Evolutionary conservation across 2,113 vertebrate species (phyloP), one percentile per base, ranked within the genome.

Genomic region (Syngnathus typhle): DNA sequence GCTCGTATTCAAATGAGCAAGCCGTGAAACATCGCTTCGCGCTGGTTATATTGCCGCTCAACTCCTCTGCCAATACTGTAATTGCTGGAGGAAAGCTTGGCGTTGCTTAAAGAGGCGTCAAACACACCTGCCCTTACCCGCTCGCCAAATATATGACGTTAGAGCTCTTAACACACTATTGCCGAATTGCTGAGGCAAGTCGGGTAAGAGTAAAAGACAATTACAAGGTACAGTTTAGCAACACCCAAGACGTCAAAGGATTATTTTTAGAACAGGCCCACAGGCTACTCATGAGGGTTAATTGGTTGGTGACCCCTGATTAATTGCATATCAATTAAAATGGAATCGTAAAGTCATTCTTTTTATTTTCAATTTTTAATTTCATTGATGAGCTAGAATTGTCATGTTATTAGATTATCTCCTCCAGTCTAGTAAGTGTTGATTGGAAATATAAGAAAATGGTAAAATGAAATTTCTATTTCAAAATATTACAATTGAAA

Each of bases 1-100:
- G 44, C 71, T 80, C 74, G 11, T 82, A 82, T 87, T 88, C 71
- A 84, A 82, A 87, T 83, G 78, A 84, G 81, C 74, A 82, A 85
- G 62, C 62, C 67, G 74, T 67, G 60, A 74, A 69, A 76, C 80
- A 77, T 75, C 70, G 74, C 73, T 83, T 80, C 59, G 82, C 73
- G 80, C 79, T 75, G 83, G 73, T 85, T 81, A 85, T 10, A 55
- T 23, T 77, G 81, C 80, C 56, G 58, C 70, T 15, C 69, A 75
- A 69, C 77, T 81, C 71, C 71, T 64, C 62, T 73, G 87, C 75
- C 74, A 74, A 18, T 37, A 11, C 36, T 19, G 77, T 87, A 87
- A 89, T 86, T 83, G 86, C 85, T 87, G 58, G 70, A 76, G 80
- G 87, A 82, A 86, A 77, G 77, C 72, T 65, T 49, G 49, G 19